Evolutionary conservation across 2,888 invertebrate species (phyloP), one percentile per base, ranked within the genome.

Genomic region (Drosophila birchii): DNA sequence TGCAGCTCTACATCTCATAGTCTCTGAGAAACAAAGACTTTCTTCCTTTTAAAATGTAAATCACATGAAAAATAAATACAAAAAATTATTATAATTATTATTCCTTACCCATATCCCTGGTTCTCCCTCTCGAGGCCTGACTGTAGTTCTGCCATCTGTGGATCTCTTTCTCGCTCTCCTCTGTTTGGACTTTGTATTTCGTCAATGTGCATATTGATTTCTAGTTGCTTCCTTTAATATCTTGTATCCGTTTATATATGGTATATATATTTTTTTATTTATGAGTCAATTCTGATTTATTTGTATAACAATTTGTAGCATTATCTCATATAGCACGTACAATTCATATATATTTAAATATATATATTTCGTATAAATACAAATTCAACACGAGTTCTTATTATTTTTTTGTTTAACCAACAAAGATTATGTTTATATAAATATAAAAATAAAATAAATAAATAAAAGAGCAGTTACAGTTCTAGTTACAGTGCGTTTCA

Each of bases 271-370:
- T 8, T 45, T 45, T 47, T 61, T 5, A 1, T 45, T 45, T 47
- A 64, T 56, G 44, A 64, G 66, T 56, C 54, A 78, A 49, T 75
- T 63, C 47, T 59, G 60, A 67, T 86, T 86, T 73, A 77, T 77
- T 81, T 81, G 87, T 81, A 86, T 81, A 81, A 81, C 81, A 86
- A 84, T 86, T 72, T 70, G 77, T 86, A 81, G 87, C 87, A 76
- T 76, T 80, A 67, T 71, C 60, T 60, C 41, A 70, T 70, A 64
- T 76, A 76, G 57, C 59, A 41, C 75, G 62, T 72, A 71, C 69
- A 43, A 43, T n/a, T n/a, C 38, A 57, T 57, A 16, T 43, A 32
- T 38, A 32, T 53, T 45, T 58, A 49, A n/a, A n/a, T 41, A 45
- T 64, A 23, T 66, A 29, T 61, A 23, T 23, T 78, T 54, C 74